Base-by-base conservation (phyloP, 1,140 invertebrate genomes). In the Fopius arisanus region DNA sequence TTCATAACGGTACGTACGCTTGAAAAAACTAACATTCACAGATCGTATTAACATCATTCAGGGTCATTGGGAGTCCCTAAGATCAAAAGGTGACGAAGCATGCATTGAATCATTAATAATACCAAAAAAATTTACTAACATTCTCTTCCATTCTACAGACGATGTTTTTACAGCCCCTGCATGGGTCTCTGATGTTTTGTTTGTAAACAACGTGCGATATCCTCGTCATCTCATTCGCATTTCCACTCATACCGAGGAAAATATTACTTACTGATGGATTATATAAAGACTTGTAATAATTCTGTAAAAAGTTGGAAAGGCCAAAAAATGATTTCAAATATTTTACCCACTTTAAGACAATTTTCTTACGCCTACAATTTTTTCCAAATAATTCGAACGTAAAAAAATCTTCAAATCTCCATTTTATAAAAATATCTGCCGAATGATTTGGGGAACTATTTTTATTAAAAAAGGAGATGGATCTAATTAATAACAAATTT, bases 1-100 rank as follows among this genome's bases (percentile, higher is more conserved):
- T 62, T 62, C 29, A 68, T 73, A 33, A 72, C 23, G 72, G 72
- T 73, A 73, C 66, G 72, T 73, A 73, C 16, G 72, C 72, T 67
- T 67, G 43, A 67, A 16, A 73, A 65, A 65, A n/a, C 23, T 65
- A 65, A 65, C 62, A 65, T n/a, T 31, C 9, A 31, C 62, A 65
- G 23, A 14, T 65, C 16, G 28, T 33, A 65, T 16, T 31, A 65
- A 65, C 26, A 65, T 31, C 29, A 65, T 0, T 59, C 54, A 59
- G 26, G 54, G 21, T 59, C 54, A 26, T 59, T 59, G 54, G 54
- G 26, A 12, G 16, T 48, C 43, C 23, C 26, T 10, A 65, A 65
- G 28, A 65, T 31, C 26, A 65, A 31, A 65, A 65, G 26, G 16
- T 65, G 29, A 65, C n/a, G 29, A 33, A 29, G 16, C 26, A 65